Evolutionary conservation across 2,797 vertebrate genomes (phyloP).

Genomic region (Psittacula derbiana): DNA sequence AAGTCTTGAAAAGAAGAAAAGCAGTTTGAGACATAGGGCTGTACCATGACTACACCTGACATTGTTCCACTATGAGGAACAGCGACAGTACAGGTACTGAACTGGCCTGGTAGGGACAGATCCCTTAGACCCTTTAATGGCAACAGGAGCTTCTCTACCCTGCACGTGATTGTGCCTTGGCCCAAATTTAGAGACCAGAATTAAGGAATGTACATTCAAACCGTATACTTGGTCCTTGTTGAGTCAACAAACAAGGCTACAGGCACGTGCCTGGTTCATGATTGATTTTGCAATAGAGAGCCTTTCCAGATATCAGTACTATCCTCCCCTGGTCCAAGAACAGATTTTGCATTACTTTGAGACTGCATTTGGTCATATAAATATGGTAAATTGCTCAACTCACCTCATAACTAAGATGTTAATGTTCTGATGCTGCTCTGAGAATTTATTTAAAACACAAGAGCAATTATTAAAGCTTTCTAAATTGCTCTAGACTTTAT

Average conservation of each 20-base stretch:
- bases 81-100: accelerated
- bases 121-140: background rate
- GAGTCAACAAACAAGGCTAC: background rate
- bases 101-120: background rate
- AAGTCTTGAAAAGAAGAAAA: background rate
- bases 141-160: background rate
- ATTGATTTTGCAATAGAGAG: background rate
- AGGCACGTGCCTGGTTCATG: background rate
- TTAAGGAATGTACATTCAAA: background rate
- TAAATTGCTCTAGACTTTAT: background rate
- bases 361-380: background rate
- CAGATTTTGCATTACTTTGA: background rate
- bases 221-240: accelerated
- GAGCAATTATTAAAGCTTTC: background rate
- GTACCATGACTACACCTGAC: accelerated
- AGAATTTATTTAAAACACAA: background rate
- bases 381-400: accelerated
- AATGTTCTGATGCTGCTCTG: background rate
- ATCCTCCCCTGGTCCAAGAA: background rate
- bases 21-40: background rate
- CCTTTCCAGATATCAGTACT: background rate
- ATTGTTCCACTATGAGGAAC: background rate
- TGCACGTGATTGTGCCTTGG: background rate
- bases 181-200: background rate
- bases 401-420: background rate